These are phyloP conservation scores for Lanistes nyassanus DNA, from an alignment of 1,140 invertebrate species.

Conservation along the genomic window DNA sequence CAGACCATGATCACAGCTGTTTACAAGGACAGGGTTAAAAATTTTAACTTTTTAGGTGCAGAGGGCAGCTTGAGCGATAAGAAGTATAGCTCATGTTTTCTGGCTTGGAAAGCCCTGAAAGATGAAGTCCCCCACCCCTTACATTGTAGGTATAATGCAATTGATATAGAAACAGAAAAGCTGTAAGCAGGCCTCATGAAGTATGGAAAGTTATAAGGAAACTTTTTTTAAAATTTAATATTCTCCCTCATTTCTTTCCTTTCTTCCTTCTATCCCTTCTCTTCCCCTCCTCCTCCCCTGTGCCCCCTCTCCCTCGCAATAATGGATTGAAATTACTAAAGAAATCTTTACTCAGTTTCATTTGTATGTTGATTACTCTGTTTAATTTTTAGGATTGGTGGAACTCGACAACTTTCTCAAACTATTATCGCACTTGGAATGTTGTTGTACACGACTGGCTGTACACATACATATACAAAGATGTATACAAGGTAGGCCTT, in stretches of 20 bases:
- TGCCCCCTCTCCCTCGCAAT: too few relatives aligned
- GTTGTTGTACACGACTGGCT: constrained; percentile 94
- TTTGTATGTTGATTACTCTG: too few relatives aligned
- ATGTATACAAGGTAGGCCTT: constrained; percentile 74
- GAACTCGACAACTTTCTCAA: constrained; percentile 83
- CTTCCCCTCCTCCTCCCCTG: too few relatives aligned
- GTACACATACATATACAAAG: constrained; percentile 90
- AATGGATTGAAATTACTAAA: too few relatives aligned
- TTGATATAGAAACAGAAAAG: too few relatives aligned
- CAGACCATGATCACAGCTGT: background rate
- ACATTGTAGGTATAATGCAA: too few relatives aligned
- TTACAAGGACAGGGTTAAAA: background rate
- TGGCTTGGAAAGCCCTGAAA: background rate
- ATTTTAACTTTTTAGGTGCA: background rate
- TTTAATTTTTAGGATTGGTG: constrained; percentile 85
- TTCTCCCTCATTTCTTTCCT: background rate
- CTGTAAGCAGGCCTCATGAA: too few relatives aligned
- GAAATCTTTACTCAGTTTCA: too few relatives aligned
- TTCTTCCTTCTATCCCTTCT: too few relatives aligned
- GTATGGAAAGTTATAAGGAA: too few relatives aligned
- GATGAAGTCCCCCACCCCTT: too few relatives aligned
- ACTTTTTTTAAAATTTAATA: too few relatives aligned
- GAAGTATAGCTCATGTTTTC: background rate
- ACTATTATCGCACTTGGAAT: constrained; percentile 93
- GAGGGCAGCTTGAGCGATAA: background rate